These are phyloP conservation scores for Neodiprion virginianus DNA, from an alignment of 1,140 invertebrate genomes.

Conservation along the genomic window DNA sequence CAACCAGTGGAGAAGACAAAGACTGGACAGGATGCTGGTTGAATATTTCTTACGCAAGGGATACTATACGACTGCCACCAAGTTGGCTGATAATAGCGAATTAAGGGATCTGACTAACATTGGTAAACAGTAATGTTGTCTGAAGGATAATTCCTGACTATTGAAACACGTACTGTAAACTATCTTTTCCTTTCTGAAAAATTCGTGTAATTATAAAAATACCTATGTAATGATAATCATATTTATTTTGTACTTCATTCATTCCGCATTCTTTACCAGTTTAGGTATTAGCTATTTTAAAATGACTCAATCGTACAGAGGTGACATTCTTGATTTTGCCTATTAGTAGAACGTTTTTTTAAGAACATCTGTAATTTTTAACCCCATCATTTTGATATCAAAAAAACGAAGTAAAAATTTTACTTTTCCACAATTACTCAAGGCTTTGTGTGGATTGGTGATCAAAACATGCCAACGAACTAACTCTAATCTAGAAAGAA, in stretches of 20 bases:
- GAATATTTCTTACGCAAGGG: conserved; percentile 96
- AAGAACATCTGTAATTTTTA: too few relatives aligned
- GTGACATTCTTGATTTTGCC: too few relatives aligned
- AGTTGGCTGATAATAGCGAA: conserved; percentile 81
- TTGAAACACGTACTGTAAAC: not conserved
- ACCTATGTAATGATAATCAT: not conserved
- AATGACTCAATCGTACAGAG: too few relatives aligned
- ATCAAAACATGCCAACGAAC: too few relatives aligned
- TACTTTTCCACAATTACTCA: too few relatives aligned
- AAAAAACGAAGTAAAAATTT: too few relatives aligned
- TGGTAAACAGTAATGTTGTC: conserved; percentile 58
- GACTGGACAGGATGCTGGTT: conserved; percentile 93
- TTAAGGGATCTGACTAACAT: conserved; percentile 93
- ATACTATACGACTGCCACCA: conserved; percentile 92
- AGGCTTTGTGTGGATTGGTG: too few relatives aligned
- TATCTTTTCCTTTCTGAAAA: conserved; percentile 1
- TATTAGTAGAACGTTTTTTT: too few relatives aligned
- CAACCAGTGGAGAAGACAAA: conserved; percentile 85
- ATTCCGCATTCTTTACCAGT: too few relatives aligned
- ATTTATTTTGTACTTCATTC: not conserved
- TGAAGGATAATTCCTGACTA: not conserved
- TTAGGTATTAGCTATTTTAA: too few relatives aligned
- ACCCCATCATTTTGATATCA: too few relatives aligned
- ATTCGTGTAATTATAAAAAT: not conserved
- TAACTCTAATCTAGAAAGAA: too few relatives aligned